These are phyloP conservation scores for Uloborus diversus DNA, from an alignment of 1,140 invertebrate species.

Conservation along the genomic window DNA sequence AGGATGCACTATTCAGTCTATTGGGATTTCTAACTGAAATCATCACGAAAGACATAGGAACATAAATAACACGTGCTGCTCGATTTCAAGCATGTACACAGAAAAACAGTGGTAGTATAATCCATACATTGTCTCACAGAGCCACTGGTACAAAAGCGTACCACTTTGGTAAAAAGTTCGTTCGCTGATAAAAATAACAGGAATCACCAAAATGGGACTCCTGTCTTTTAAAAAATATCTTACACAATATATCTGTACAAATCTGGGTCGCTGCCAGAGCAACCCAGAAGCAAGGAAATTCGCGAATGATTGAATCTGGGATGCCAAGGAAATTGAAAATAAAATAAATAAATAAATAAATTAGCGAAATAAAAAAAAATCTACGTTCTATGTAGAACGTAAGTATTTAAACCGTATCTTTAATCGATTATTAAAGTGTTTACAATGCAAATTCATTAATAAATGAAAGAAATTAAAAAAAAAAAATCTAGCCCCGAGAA, in stretches of 20 bases:
- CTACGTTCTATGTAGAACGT: background rate
- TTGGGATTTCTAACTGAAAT: conserved; percentile 5
- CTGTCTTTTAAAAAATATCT: conserved; percentile 40
- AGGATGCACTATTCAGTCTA: background rate
- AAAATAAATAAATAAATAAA: background rate
- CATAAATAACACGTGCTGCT: conserved; percentile 17
- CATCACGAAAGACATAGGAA: conserved; percentile 21
- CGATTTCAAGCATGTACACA: conserved; percentile 38
- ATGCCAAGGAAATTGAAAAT: background rate
- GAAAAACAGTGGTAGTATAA: background rate
- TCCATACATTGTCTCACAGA: background rate
- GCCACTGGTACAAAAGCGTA: background rate
- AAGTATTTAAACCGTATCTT: background rate
- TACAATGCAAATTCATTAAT: too few relatives aligned
- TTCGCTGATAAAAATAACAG: conserved; percentile 25
- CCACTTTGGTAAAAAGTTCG: conserved; percentile 14
- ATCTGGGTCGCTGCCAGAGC: conserved; percentile 35
- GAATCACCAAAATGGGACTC: background rate
- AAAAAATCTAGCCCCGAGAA: conserved; percentile 33
- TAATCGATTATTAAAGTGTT: too few relatives aligned
- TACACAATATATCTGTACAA: conserved; percentile 47
- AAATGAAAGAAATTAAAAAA: conserved; percentile 3
- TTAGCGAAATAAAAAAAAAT: background rate
- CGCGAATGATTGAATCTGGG: conserved; percentile 23
- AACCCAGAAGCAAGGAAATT: conserved; percentile 1